Evolutionary conservation across 1,140 invertebrate genomes (phyloP).

Genomic region (Harpegnathos saltator): DNA sequence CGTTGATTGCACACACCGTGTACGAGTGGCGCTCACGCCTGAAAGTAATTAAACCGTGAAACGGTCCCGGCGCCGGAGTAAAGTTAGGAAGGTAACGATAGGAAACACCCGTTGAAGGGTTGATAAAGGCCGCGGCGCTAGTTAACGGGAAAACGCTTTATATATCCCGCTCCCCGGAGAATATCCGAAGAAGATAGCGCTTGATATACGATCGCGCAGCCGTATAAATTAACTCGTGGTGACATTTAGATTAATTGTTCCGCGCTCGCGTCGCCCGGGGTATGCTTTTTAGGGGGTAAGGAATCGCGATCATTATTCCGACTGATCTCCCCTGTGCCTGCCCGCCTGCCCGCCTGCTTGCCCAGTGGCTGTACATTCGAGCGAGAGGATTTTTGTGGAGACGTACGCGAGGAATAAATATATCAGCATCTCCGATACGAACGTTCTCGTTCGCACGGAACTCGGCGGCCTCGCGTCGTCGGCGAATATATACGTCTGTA

Average conservation of each 20-base stretch:
- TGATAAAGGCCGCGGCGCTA: conserved; percentile 76
- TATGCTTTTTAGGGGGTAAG: conserved; percentile 60
- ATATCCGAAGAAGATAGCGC: conserved; percentile 78
- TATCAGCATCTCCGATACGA: neutral
- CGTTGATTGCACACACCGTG: conserved; percentile 18
- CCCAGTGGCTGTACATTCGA: conserved; percentile 25
- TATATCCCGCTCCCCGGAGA: conserved; percentile 72
- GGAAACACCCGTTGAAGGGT: conserved; percentile 79
- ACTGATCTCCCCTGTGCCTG: conserved; percentile 61
- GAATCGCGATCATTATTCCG: conserved; percentile 74
- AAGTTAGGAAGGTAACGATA: conserved; percentile 67
- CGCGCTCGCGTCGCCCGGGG: conserved; percentile 65
- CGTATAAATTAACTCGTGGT: conserved; percentile 82
- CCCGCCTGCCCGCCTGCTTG: conserved; percentile 11
- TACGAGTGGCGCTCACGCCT: conserved; percentile 53
- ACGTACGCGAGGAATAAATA: neutral
- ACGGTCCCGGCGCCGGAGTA: conserved; percentile 56
- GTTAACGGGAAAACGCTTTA: conserved; percentile 75
- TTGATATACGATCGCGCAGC: conserved; percentile 72
- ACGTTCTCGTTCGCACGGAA: neutral
- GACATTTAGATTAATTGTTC: conserved; percentile 83
- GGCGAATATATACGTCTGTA: no score
- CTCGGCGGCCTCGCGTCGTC: neutral
- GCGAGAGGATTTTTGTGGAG: neutral
- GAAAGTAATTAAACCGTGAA: conserved; percentile 73